These are phyloP conservation scores for Sylvietta virens DNA, from an alignment of 2,113 vertebrate species.

Conservation along the genomic window DNA sequence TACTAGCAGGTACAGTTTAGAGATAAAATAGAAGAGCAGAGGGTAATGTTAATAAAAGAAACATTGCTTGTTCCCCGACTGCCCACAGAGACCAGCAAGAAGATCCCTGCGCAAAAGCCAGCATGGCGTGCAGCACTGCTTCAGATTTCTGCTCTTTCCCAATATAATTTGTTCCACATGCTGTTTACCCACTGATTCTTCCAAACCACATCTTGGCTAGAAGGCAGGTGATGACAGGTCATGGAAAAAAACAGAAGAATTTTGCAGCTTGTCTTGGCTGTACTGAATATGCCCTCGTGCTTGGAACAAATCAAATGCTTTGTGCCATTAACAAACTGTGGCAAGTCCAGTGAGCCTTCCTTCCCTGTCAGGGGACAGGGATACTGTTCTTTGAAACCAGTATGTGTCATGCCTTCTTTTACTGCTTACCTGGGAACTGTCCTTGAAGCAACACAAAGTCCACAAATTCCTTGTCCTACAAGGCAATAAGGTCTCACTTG, in stretches of 20 bases:
- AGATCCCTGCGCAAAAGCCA: not conserved
- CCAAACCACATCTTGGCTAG: not conserved
- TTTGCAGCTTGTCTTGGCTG: constrained; percentile 56
- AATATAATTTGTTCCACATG: constrained; percentile 25
- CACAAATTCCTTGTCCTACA: not conserved
- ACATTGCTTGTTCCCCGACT: not conserved
- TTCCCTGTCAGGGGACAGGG: not conserved
- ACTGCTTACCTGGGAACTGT: not conserved
- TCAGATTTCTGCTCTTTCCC: not conserved
- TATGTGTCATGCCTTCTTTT: not conserved
- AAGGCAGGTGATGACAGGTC: constrained; percentile 42
- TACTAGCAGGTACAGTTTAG: not conserved
- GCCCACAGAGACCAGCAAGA: not conserved
- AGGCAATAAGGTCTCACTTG: not conserved
- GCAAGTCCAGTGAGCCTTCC: not conserved
- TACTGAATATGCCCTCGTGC: not conserved
- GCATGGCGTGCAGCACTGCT: not conserved
- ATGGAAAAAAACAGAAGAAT: constrained; percentile 24
- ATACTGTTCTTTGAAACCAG: not conserved
- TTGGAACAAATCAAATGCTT: not conserved
- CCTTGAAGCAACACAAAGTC: not conserved
- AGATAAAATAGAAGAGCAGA: not conserved
- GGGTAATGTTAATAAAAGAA: not conserved
- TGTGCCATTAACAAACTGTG: not conserved
- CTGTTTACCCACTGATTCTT: constrained; percentile 23